These are phyloP conservation scores for Sialia sialis DNA, from an alignment of 2,113 vertebrate genomes.

Conservation along the genomic window DNA sequence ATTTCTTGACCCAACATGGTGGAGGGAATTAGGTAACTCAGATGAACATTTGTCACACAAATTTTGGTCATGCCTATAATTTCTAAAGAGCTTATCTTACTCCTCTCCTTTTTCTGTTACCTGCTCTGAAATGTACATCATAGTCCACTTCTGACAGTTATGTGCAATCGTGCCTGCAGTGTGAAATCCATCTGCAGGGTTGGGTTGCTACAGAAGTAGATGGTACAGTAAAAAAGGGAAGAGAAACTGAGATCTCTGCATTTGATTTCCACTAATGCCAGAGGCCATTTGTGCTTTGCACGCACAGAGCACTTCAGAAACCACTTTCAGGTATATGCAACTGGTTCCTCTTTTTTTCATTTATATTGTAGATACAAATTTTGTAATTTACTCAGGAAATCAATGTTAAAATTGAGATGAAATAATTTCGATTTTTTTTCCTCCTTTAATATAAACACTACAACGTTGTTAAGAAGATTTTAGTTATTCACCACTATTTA, in stretches of 20 bases:
- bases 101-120: background rate
- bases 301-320: background rate
- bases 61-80: background rate
- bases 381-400: background rate
- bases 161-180: background rate
- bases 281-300: background rate
- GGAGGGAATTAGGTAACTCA: background rate
- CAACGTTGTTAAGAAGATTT: background rate
- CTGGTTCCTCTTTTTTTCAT: background rate
- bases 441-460: background rate
- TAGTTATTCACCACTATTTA: background rate
- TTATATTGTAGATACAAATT: background rate
- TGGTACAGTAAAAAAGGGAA: background rate
- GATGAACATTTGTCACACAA: background rate
- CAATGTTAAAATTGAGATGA: background rate
- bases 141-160: background rate
- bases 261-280: background rate
- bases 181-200: background rate
- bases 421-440: background rate
- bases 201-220: background rate
- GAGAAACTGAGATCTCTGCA: background rate
- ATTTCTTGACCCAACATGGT: background rate
- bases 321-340: background rate
- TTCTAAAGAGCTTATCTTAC: background rate
- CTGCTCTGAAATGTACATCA: background rate